These are phyloP conservation scores for Dicyrtoma fusca DNA, from an alignment of 2,888 invertebrate species.

Conservation along the genomic window DNA sequence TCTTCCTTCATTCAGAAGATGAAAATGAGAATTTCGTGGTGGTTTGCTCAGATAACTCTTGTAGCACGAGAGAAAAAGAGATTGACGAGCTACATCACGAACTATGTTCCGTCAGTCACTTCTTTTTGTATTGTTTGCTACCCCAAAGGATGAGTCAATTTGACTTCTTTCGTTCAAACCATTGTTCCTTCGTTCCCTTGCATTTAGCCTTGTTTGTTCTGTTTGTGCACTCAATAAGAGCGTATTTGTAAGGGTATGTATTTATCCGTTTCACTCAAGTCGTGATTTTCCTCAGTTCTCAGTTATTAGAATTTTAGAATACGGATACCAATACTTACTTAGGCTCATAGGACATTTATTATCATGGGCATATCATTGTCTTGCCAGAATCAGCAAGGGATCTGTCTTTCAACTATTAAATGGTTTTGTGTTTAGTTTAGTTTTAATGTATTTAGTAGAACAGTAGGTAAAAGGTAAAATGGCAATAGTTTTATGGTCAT, in stretches of 20 bases:
- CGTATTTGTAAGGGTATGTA: conserved; percentile 12
- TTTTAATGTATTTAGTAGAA: conserved; percentile 22
- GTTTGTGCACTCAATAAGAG: too few species aligned
- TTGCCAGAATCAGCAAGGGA: background rate
- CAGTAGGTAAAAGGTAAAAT: conserved; percentile 28
- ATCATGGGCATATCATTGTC: conserved; percentile 3
- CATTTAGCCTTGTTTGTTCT: background rate
- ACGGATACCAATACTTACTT: too few species aligned
- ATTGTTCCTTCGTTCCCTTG: conserved; percentile 1
- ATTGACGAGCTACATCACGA: conserved; percentile 22
- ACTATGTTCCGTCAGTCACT: background rate
- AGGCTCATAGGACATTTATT: background rate
- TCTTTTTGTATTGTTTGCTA: background rate
- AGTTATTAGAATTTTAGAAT: too few species aligned
- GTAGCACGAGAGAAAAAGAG: background rate
- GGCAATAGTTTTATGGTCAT: conserved; percentile 25
- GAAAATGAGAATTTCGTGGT: conserved; percentile 29
- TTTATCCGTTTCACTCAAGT: conserved; percentile 19
- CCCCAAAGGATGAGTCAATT: conserved; percentile 24
- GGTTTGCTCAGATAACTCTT: conserved; percentile 19
- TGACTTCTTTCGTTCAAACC: conserved; percentile 1
- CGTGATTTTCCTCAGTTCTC: too few species aligned
- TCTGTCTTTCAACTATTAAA: background rate
- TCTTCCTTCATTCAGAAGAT: background rate
- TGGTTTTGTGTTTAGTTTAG: conserved; percentile 5